Conservation (phyloP, 2,113 vertebrate genomes). For the Pycnonotus jocosus region DNA sequence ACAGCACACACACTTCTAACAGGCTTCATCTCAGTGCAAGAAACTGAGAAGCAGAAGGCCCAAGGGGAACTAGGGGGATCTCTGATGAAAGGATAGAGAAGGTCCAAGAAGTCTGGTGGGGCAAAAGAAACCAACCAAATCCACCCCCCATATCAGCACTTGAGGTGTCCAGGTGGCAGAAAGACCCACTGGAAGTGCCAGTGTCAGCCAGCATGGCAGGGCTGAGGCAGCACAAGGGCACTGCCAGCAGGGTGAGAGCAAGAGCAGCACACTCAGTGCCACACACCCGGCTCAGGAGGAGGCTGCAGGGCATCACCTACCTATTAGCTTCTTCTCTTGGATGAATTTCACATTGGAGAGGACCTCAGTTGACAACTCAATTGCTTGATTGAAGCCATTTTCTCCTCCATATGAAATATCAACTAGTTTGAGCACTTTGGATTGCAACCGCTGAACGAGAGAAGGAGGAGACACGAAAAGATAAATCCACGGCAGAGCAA, state of each 20-base stretch:
- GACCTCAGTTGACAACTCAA: constrained; percentile 97
- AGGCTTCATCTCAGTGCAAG: not conserved
- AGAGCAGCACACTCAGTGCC: not conserved
- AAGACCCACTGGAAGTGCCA: not conserved
- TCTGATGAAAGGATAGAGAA: not conserved
- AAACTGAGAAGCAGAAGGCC: not conserved
- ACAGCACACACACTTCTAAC: not conserved
- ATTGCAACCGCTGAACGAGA: constrained; percentile 87
- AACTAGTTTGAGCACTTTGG: constrained; percentile 98
- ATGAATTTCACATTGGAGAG: constrained; percentile 99
- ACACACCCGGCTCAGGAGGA: not conserved
- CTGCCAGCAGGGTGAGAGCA: not conserved
- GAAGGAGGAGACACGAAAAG: not conserved
- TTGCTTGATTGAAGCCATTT: constrained; percentile 99
- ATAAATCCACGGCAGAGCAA: not conserved
- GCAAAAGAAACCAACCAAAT: not conserved
- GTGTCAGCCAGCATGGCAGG: not conserved
- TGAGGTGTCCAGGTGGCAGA: not conserved
- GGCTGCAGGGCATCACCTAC: constrained; percentile 60
- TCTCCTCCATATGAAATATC: constrained; percentile 99
- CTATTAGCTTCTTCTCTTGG: constrained; percentile 99
- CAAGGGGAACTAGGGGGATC: not conserved
- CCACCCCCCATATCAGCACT: rapidly evolving
- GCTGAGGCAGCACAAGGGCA: not conserved
- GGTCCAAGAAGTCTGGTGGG: not conserved